Evolutionary conservation across 2,113 vertebrate genomes (phyloP), one percentile per base, ranked within the genome.

Genomic region (Rhombomys opimus): DNA sequence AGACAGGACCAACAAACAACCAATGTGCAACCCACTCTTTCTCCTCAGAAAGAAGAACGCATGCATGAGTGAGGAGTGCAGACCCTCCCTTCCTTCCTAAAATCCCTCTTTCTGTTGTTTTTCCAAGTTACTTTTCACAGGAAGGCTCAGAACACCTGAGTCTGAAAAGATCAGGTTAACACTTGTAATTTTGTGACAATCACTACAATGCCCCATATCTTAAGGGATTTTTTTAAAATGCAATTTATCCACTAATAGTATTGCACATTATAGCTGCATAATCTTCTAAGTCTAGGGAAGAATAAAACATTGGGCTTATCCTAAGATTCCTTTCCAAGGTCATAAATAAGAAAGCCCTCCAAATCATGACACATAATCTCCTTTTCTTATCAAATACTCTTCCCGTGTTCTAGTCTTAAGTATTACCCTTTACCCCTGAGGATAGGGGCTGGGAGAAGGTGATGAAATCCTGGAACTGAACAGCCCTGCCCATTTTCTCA

Each of bases 131-230:
- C 81, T 78, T 91, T 89, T 96, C 92, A 72, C 15, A 94, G 15
- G n/a, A 89, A 91, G 90, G 52, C 91, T 96, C 92, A 85, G 90
- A 92, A 84, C 92, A 97, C 94, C 78, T 95, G 96, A 96, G 92
- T 84, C 92, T 94, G 94, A 93, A 68, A 95, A 86, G 91, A 87
- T 57, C 82, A 94, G 75, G 94, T 96, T 95, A 95, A 92, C 87
- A 96, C 70, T 97, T 41, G 9, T 84, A 95, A 95, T 93, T 96
- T 94, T 94, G 84, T 96, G 97, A 98, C 97, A 98, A 98, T 98
- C 97, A 97, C 96, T 97, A 94, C 96, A 95, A 50, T 94, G 88
- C 84, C 78, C 90, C 78, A 70, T 76, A 81, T 95, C 90, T 76
- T 88, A 91, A 70, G 41, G 52, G 67, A 7, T 61, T 30, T 85